Evolutionary conservation across 2,888 invertebrate species (phyloP), one percentile per base, ranked within the genome.

Genomic region (Lasioglossum oenotherae): DNA sequence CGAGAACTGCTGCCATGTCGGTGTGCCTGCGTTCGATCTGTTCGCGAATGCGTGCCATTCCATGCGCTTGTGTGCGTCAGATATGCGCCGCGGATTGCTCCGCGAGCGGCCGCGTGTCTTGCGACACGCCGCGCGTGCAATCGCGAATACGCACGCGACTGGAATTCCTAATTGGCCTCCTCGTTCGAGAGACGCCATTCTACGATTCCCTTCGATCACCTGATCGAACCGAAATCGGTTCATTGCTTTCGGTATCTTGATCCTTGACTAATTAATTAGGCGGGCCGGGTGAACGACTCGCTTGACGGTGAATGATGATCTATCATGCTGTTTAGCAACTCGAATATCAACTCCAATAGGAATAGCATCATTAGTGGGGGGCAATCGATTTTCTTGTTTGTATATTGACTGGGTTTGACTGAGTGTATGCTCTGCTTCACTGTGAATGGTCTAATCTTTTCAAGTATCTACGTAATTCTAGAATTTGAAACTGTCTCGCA

Each of bases 151-250:
- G 72, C 53, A 60, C 76, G 74, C 75, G 72, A 23, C 6, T 64
- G 60, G 81, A 82, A 87, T 85, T 81, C 53, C 60, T 80, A 85
- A 88, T 87, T 75, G 64, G n/a, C n/a, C 74, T 46, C 6, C 27
- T 38, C 44, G 72, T 57, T 16, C 10, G 31, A 19, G n/a, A 8
- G 12, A 38, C 14, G 72, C 31, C 72, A 31, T 72, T 31, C 27
- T 46, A 27, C 69, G 38, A 12, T 38, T 23, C 23, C 23, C 38
- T 69, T 35, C 69, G 19, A 23, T 69, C 35, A 10, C 23, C 19
- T 38, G 23, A 35, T 67, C 31, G 67, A 53, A 53, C 53, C 53
- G 53, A 53, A 53, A 60, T 60, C 60, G 60, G 60, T 27, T 60
- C 60, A 14, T 60, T 60, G 53, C 60, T 60, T 60, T n/a, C 60